Evolutionary conservation across 2,888 invertebrate genomes (phyloP).

Genomic region (Drosophila pegasa): DNA sequence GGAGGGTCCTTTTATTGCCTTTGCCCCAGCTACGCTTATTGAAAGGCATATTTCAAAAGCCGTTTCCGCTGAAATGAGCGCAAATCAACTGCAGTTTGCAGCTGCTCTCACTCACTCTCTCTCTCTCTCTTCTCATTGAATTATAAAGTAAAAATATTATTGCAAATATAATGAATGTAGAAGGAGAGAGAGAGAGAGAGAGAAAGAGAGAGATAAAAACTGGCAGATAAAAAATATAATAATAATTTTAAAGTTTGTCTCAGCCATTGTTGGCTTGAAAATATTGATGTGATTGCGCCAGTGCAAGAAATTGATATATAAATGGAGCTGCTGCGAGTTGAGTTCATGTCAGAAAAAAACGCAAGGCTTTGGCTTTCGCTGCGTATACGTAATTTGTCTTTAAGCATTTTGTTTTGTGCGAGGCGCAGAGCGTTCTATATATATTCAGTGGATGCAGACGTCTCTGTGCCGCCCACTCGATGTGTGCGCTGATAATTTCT

Average conservation of each 20-base stretch:
- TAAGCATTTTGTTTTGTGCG: not conserved
- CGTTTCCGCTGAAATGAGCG: conserved; percentile 58
- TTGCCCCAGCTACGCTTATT: conserved; percentile 36
- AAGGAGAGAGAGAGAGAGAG: not conserved
- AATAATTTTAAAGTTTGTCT: conserved; percentile 1
- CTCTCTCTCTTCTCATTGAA: conserved; percentile 29
- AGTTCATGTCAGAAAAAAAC: no score
- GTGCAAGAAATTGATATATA: conserved; percentile 1
- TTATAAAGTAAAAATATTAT: conserved; percentile 73
- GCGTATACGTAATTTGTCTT: conserved; percentile 4
- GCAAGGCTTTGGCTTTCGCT: no score
- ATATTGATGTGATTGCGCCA: conserved; percentile 5
- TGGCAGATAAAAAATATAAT: no score
- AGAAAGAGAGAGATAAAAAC: not conserved
- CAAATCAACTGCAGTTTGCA: conserved; percentile 53
- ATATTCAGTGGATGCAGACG: not conserved
- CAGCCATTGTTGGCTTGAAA: conserved; percentile 1
- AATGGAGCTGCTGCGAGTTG: not conserved
- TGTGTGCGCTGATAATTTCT: conserved; percentile 73
- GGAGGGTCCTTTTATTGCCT: conserved; percentile 25
- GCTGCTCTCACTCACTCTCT: not conserved
- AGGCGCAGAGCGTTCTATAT: no score
- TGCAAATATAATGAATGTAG: conserved; percentile 70
- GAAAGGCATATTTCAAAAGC: conserved; percentile 69
- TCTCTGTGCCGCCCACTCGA: not conserved